A percentile compares a stretch with the other conserved stretches of the same genome.
These are phyloP conservation scores for Apostichopus leukothele DNA, from an alignment of 53 echinoderm and acorn worm species.

Conservation along the genomic window DNA sequence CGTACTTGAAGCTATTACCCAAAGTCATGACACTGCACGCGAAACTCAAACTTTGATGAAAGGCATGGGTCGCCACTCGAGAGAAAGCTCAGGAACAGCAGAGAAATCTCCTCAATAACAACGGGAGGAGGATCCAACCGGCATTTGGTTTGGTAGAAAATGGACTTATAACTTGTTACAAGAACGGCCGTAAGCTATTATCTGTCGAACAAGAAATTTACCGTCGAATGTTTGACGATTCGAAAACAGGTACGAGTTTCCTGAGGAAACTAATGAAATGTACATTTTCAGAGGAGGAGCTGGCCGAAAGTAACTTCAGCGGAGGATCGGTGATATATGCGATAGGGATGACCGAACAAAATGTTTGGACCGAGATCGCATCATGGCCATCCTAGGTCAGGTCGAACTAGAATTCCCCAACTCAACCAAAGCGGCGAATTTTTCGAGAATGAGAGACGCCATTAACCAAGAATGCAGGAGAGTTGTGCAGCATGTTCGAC, in stretches of 20 bases:
- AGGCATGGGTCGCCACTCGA: not conserved
- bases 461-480: slow-evolving; percentile 11
- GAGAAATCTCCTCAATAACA: slow-evolving; percentile 5
- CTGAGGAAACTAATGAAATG: slow-evolving; percentile 2
- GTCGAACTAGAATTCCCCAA: slow-evolving; percentile 9
- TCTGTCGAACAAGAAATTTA: not conserved
- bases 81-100: not conserved
- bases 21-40: not conserved
- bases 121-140: slow-evolving; percentile 7
- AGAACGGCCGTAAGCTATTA: not conserved
- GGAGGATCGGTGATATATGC: not conserved
- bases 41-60: slow-evolving; percentile 7
- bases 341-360: not conserved
- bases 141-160: not conserved
- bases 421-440: slow-evolving; percentile 5
- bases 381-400: not conserved
- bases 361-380: not conserved
- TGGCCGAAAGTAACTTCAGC: slow-evolving; percentile 17
- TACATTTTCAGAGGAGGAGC: not conserved
- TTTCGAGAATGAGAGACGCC: slow-evolving; percentile 12
- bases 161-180: not conserved
- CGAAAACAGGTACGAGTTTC: slow-evolving; percentile 2
- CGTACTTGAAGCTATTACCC: not conserved
- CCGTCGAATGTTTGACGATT: not conserved
- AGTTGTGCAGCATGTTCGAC: too few species aligned